Evolutionary conservation across 2,113 vertebrate genomes (phyloP).

Genomic region (Ancistrus triradiatus): DNA sequence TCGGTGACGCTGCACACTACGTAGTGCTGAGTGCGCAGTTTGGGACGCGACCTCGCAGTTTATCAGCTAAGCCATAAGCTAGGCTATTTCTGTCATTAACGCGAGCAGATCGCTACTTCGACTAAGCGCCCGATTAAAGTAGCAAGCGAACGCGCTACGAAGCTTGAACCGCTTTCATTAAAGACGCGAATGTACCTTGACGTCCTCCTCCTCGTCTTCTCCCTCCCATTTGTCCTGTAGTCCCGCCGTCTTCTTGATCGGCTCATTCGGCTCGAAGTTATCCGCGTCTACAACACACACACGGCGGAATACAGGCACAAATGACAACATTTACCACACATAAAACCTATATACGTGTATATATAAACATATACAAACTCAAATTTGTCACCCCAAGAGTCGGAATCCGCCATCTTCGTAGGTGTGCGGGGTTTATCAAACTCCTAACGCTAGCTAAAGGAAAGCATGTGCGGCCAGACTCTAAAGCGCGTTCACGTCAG

Average conservation of each 20-base stretch:
- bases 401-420: conserved; percentile 77
- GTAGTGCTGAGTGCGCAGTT: neutral
- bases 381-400: conserved; percentile 80
- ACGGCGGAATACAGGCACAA: conserved; percentile 34
- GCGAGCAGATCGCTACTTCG: too few species aligned
- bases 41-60: neutral
- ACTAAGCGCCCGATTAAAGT: too few species aligned
- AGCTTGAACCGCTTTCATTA: neutral
- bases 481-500: conserved; percentile 8
- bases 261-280: conserved; percentile 77
- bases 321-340: too few species aligned
- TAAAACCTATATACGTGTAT: neutral
- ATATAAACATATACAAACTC: too few species aligned
- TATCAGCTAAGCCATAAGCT: neutral
- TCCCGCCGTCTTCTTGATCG: conserved; percentile 55
- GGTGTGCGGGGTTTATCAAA: conserved; percentile 57
- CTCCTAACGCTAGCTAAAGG: conserved; percentile 4
- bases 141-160: neutral
- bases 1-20: neutral
- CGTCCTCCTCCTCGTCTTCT: conserved; percentile 78
- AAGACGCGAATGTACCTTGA: conserved; percentile 60
- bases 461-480: conserved; percentile 34
- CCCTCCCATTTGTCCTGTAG: conserved; percentile 57
- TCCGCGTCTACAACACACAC: conserved; percentile 75
- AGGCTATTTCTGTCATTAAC: too few species aligned